Evolutionary conservation across 1,140 invertebrate genomes (phyloP), one percentile per base, ranked within the genome.

Genomic region (Ridgeia piscesae): DNA sequence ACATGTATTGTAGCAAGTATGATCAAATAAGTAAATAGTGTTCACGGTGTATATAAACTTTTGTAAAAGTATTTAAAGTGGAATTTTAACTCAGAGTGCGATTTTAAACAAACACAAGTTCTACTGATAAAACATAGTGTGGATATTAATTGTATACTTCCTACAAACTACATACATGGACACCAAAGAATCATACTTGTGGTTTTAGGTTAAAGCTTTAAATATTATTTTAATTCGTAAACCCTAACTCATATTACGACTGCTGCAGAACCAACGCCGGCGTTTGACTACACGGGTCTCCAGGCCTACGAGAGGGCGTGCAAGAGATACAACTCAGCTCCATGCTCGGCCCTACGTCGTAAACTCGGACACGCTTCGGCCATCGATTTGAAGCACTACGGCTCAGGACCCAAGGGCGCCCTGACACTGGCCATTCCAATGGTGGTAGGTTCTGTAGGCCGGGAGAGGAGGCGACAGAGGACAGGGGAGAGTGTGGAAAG

Each of bases 351-450:
- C 2, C 0, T 92, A 21, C 88, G 88, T 34, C 34, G 88, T 14
- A 92, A 92, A 88, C 88, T 92, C 48, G 91, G 17, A n/a, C 11
- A 89, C 33, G 91, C 48, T 17, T 27, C 91, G 14, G 33, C 58
- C 77, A 89, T 92, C 33, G 91, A 92, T 34, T 34, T 92, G 58
- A 92, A 92, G 58, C 91, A 92, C 35, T 92, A 92, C 91, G 42
- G 42, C 42, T 33, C 88, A 11, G 91, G 91, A 33, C 48, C 50
- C 2, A 77, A 34, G 27, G 91, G 91, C 31, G 91, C 91, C 48
- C 89, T 88, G 8, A 31, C 91, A 8, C 21, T 92, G n/a, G 48
- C 91, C n/a, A 89, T 92, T 21, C 91, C 91, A 2, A 77, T 92
- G 48, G 91, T 92, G 91, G 91, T 92, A 92, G 11, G 91, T 92